phyloP scores from a whole-genome alignment of 2,113 vertebrate species.

The Fukomys damarensis region DNA sequence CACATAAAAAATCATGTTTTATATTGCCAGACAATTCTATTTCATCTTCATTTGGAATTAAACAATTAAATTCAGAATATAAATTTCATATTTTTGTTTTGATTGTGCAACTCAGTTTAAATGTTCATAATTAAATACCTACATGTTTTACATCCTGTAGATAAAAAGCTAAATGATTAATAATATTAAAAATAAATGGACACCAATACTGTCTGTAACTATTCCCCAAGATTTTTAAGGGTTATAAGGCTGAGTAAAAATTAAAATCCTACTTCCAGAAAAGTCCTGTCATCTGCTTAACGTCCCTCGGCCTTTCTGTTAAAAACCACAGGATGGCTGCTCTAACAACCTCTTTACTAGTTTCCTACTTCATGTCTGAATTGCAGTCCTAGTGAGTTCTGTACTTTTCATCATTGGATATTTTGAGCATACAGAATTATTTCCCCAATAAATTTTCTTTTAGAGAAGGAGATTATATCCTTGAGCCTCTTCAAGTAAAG shows the following conservation, averaged over 20 bases:
- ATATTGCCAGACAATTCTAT: not conserved
- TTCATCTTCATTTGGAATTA: not conserved
- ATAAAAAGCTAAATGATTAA: not conserved
- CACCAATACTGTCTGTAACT: not conserved
- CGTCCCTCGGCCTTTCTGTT: not conserved
- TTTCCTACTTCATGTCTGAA: not conserved
- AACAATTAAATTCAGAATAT: not conserved
- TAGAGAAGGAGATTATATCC: constrained; percentile 1
- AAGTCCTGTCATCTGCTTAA: not conserved
- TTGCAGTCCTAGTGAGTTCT: not conserved
- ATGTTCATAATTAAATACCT: not conserved
- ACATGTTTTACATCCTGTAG: not conserved
- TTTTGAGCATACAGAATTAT: constrained; percentile 6
- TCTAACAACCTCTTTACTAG: not conserved
- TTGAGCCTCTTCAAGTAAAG: constrained; percentile 42
- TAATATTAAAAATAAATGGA: not conserved
- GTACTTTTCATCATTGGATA: not conserved
- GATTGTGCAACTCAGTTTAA: not conserved
- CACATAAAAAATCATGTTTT: not conserved
- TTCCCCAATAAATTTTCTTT: constrained; percentile 34
- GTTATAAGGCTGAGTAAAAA: not conserved
- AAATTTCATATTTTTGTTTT: not conserved
- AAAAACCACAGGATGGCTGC: not conserved
- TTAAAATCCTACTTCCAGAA: not conserved
- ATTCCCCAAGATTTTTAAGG: not conserved